Evolutionary conservation across 1,140 invertebrate species (phyloP), one percentile per base, ranked within the genome.

Genomic region (Drosophila yakuba): DNA sequence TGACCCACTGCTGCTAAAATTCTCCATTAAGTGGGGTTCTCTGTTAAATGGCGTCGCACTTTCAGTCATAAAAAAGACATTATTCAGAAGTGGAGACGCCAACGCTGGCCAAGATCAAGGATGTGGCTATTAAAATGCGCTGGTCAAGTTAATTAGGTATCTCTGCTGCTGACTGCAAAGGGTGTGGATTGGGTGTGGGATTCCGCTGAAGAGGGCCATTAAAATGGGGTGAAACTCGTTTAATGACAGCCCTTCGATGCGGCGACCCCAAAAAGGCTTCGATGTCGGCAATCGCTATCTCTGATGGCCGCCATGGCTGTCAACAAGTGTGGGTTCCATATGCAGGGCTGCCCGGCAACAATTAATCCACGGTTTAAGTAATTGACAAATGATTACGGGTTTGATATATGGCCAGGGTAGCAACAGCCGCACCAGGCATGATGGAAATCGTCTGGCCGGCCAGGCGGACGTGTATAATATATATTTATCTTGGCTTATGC

Each of bases 371-470:
- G 84, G 77, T 66, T 89, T 89, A 89, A 89, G 84, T 84, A 89
- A 89, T 89, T 89, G 84, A 89, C 84, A 89, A 89, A 89, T 89
- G 84, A 89, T 89, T 84, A 78, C 74, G 79, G 68, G 74, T 71
- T 74, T 62, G 82, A 89, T 82, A 83, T 88, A 80, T 83, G 76
- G 20, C 44, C 51, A 58, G 58, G 55, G 12, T 58, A 41, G 62
- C 69, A 84, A 75, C 80, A 59, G 67, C 32, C 48, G 11, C 39
- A 4, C 35, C 20, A 28, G 67, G 25, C 59, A 17, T 44, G 60
- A 57, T 58, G 73, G 47, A 55, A 55, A 43, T 47, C 45, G 72
- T 75, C 73, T 77, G 43, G 63, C 48, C 55, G 43, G 63, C 48
- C 55, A 43, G 55, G 50, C 52, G 47, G 4, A 7, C 45, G 43